Percentiles rank a stretch among this genome's conserved stretches.
Evolutionary conservation across 2,888 invertebrate species (phyloP).

Genomic region (Cantharis rustica): DNA sequence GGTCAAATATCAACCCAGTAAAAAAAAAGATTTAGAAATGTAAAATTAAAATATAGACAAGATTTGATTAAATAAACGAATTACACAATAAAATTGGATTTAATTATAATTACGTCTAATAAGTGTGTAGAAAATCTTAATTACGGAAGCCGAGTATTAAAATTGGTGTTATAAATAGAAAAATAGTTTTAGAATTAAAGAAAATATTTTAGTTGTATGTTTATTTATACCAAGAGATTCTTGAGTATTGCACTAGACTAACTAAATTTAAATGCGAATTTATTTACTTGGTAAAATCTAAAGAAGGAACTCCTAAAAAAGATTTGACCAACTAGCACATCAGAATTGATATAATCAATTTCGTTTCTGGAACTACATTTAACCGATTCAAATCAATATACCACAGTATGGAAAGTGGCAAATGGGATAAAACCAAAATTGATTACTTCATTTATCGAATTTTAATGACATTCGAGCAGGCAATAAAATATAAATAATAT

Average conservation of each 20-base stretch:
- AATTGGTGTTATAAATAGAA: neutral
- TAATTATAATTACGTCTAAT: neutral
- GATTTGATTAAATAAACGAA: neutral
- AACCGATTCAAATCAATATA: neutral
- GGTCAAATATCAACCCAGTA: slow-evolving; percentile 2
- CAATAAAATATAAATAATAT: neutral
- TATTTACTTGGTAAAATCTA: neutral
- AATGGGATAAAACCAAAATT: neutral
- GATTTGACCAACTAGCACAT: neutral
- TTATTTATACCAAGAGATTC: neutral
- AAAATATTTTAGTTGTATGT: neutral
- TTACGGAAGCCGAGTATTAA: neutral
- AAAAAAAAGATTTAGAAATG: neutral
- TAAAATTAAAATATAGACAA: neutral
- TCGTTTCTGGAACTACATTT: neutral
- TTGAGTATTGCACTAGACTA: neutral
- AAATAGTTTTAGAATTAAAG: neutral
- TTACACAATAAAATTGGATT: neutral
- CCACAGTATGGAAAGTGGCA: neutral
- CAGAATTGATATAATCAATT: neutral
- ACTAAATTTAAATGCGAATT: neutral
- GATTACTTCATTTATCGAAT: neutral
- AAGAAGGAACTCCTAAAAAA: neutral
- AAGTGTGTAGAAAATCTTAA: neutral
- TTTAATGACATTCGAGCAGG: neutral